Evolutionary conservation across 2,113 vertebrate genomes (phyloP).

Genomic region (Pelusios castaneus): DNA sequence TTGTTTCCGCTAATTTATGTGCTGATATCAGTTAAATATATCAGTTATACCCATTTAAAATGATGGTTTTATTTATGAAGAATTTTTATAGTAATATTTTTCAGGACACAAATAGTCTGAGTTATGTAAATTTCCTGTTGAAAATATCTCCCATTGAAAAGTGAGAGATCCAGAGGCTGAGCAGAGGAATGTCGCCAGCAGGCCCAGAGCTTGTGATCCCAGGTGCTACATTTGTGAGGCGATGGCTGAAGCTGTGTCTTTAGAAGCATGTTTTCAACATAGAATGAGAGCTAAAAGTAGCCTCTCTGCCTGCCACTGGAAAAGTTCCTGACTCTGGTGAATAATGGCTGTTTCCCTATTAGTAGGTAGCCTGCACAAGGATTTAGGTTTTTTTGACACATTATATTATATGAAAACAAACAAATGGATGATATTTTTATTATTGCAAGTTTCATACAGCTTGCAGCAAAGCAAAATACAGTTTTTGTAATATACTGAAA

Average conservation of each 20-base stretch:
- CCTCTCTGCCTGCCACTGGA: neutral
- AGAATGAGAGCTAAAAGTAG: neutral
- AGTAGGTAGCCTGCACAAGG: neutral
- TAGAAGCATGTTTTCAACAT: neutral
- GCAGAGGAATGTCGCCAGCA: neutral
- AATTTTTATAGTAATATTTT: neutral
- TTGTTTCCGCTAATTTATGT: slow-evolving; percentile 37
- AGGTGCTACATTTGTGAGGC: neutral
- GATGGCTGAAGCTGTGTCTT: neutral
- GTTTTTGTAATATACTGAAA: neutral
- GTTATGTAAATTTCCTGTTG: neutral
- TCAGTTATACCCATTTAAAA: neutral
- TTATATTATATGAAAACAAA: neutral
- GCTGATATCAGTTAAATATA: slow-evolving; percentile 16
- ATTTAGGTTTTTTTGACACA: neutral
- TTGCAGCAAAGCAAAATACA: slow-evolving; percentile 36
- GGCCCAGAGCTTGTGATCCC: neutral
- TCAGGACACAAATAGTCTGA: neutral
- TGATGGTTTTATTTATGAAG: neutral
- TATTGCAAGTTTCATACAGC: slow-evolving; percentile 14
- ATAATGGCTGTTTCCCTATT: neutral
- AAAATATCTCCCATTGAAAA: neutral
- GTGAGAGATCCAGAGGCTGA: neutral
- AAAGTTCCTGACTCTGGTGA: neutral
- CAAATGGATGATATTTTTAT: neutral